Percentiles rank a stretch among this genome's conserved stretches.
These are phyloP conservation scores for Netelia melanura DNA, from an alignment of 2,888 invertebrate species.

Conservation along the genomic window DNA sequence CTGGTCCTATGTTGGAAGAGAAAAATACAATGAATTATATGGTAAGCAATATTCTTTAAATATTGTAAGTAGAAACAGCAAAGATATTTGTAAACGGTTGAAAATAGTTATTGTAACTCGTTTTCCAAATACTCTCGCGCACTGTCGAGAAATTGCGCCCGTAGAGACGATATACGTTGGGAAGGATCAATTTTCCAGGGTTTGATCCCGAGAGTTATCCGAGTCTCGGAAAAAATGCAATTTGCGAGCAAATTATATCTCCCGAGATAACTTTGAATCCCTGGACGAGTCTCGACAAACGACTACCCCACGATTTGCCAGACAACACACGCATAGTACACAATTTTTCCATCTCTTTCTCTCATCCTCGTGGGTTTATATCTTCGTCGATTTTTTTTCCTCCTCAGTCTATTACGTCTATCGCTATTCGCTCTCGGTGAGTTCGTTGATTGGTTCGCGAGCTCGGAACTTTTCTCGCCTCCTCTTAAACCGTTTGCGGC, in stretches of 20 bases:
- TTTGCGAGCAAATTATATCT: slow-evolving; percentile 53
- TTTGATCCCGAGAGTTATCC: neutral
- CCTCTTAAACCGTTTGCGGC: slow-evolving; percentile 32
- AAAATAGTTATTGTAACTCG: too few species aligned
- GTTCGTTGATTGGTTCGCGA: slow-evolving; percentile 47
- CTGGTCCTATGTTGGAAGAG: too few species aligned
- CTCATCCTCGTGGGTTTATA: too few species aligned
- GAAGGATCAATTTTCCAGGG: slow-evolving; percentile 7
- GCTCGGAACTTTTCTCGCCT: slow-evolving; percentile 2
- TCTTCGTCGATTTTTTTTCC: neutral
- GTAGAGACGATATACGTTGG: neutral
- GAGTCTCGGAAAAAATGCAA: slow-evolving; percentile 49
- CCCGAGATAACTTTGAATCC: slow-evolving; percentile 38
- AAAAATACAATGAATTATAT: too few species aligned
- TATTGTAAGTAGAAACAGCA: too few species aligned
- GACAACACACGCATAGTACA: neutral
- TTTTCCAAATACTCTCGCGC: too few species aligned
- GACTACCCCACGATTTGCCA: slow-evolving; percentile 1
- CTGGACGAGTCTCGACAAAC: slow-evolving; percentile 29
- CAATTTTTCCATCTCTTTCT: neutral
- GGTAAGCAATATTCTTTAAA: too few species aligned
- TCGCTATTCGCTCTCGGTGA: slow-evolving; percentile 19
- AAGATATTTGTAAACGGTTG: too few species aligned
- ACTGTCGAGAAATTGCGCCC: neutral
- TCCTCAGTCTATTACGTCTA: neutral